A percentile compares a stretch with the other conserved stretches of the same genome.
These are phyloP conservation scores for Pseudotriccus pelzelni DNA, from an alignment of 2,797 vertebrate species.

Conservation along the genomic window DNA sequence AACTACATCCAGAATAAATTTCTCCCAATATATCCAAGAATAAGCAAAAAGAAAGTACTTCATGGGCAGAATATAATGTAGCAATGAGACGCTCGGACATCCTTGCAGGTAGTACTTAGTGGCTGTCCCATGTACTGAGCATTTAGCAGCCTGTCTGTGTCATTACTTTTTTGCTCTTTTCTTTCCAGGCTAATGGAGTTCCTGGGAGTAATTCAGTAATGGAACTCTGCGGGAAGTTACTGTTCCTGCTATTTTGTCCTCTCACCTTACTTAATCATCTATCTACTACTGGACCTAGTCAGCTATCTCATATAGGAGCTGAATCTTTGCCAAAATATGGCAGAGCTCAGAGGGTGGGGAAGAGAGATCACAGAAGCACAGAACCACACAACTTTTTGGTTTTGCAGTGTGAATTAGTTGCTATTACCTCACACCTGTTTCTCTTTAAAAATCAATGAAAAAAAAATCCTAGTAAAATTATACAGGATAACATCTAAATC, in stretches of 20 bases:
- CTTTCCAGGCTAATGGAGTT: not conserved
- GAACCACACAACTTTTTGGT: slow-evolving; percentile 12
- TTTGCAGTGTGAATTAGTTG: not conserved
- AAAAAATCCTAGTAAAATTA: slow-evolving; percentile 35
- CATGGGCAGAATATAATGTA: not conserved
- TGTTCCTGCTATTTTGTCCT: slow-evolving; percentile 41
- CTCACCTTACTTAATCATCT: slow-evolving; percentile 46
- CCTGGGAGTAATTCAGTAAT: slow-evolving; percentile 44
- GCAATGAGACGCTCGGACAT: slow-evolving; percentile 3
- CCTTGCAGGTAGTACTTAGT: not conserved
- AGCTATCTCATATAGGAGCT: slow-evolving; percentile 21
- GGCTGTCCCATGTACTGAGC: not conserved
- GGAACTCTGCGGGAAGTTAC: slow-evolving; percentile 52
- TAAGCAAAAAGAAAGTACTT: not conserved
- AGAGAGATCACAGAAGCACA: slow-evolving; percentile 29
- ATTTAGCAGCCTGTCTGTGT: slow-evolving; percentile 48
- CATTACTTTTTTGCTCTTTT: slow-evolving; percentile 32
- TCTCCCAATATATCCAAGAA: not conserved
- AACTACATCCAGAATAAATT: not conserved
- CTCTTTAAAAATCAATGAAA: slow-evolving; percentile 62
- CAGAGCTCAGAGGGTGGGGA: not conserved
- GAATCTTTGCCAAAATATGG: slow-evolving; percentile 40
- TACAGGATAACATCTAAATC: slow-evolving; percentile 28
- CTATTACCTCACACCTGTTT: not conserved
- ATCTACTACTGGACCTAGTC: not conserved